Base-by-base conservation (phyloP, 2,888 invertebrate genomes). In the Calliopum simillimum region DNA sequence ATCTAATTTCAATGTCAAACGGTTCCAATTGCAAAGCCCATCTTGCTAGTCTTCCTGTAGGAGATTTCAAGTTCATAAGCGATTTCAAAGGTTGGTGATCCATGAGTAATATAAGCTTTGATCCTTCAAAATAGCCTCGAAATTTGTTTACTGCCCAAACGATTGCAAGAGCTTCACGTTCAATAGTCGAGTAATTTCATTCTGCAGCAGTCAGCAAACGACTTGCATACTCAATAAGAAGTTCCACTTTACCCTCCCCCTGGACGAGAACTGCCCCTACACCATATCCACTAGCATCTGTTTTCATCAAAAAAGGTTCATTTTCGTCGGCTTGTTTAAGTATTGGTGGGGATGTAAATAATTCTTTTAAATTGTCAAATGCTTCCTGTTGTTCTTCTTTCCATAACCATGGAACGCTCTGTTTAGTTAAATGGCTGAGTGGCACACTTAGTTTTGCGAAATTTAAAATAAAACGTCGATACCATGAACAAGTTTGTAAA, bases 11-110 rank as follows among this genome's bases (percentile, higher is more conserved):
- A n/a, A 87, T 71, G 44, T 86, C 79, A 71, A 79, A 87, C 3
- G 78, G 72, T 73, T 86, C 84, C 1, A 88, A 69, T 13, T 76
- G 71, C 11, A 88, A 56, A 0, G 84, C 83, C 88, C 87, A 88
- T 49, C 87, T 73, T 0, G 83, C 84, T 0, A 88, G 72, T 44
- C 87, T 71, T 13, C 86, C 86, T n/a, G 80, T 78, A 0, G 84
- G 83, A 8, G 86, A 79, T 71, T 86, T 85, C 5, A 86, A 47
- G 0, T 77, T 75, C 71, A 85, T 73, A 6, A 88, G 72, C 85
- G 86, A 88, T 80, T 85, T 84, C 44, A 88, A 76, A 0, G 87
- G 65, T 65, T 68, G 56, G 43, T 74, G 70, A 43, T 84, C 73
- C 84, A 83, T 72, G 12, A 73, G 87, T n/a, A n/a, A n/a, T 47